Conservation (phyloP, 1,140 invertebrate genomes). For the Anthonomus grandis region DNA sequence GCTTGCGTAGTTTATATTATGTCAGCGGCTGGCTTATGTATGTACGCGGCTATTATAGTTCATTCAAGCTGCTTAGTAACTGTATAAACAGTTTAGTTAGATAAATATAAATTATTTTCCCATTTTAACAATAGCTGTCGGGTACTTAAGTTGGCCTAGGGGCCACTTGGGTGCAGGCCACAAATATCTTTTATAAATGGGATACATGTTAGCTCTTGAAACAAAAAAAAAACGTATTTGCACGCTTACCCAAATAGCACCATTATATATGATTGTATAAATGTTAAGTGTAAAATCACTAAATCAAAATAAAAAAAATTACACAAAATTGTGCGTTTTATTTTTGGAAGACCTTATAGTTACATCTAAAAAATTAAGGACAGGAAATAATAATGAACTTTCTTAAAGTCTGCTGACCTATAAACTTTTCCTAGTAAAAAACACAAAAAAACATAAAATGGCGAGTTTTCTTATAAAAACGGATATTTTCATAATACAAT, state of each 20-base stretch:
- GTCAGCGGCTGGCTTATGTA: not conserved
- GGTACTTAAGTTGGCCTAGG: no score
- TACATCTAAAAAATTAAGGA: no score
- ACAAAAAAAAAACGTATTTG: constrained; percentile 26
- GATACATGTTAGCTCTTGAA: constrained; percentile 22
- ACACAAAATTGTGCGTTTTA: constrained; percentile 1
- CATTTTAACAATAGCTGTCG: no score
- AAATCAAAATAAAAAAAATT: constrained; percentile 23
- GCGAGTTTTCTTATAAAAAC: no score
- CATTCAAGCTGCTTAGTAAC: not conserved
- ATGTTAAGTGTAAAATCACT: constrained; percentile 27
- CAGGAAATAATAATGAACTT: no score
- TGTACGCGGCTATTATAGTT: no score
- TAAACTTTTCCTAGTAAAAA: no score
- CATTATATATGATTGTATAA: constrained; percentile 27
- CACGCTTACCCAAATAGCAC: constrained; percentile 29
- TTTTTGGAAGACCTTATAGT: not conserved
- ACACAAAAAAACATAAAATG: no score
- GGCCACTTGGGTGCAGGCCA: no score
- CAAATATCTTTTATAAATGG: constrained; percentile 9
- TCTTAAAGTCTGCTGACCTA: no score
- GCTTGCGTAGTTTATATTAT: no score
- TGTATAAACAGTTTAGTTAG: constrained; percentile 2
- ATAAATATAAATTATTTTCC: constrained; percentile 12
- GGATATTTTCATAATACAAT: no score